Conservation (phyloP, 2,797 vertebrate genomes). For the Buphagus erythrorhynchus region DNA sequence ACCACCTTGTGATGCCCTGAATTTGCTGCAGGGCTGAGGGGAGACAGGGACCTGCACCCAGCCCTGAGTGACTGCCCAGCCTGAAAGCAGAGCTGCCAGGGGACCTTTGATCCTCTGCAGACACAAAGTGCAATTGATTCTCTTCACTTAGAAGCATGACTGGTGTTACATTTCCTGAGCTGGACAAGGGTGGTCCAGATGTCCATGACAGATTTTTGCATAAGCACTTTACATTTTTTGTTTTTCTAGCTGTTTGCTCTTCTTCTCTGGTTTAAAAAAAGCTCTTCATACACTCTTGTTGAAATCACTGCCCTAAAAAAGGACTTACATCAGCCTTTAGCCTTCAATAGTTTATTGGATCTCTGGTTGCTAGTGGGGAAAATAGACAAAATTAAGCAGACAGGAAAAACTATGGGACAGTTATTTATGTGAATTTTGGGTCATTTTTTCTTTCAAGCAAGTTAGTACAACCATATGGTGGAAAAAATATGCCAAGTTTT, state of each 20-base stretch:
- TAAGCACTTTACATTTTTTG: constrained; percentile 36
- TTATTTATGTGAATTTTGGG: constrained; percentile 2
- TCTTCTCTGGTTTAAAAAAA: not conserved
- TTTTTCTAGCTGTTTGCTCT: constrained; percentile 8
- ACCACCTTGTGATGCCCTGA: accelerated
- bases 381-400: constrained; percentile 19
- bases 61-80: not conserved
- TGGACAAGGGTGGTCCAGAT: constrained; percentile 57
- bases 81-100: not conserved
- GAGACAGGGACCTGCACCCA: not conserved
- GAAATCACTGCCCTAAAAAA: constrained; percentile 1
- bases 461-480: not conserved
- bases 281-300: not conserved
- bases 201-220: constrained; percentile 42
- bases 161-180: constrained; percentile 34
- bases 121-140: constrained; percentile 40
- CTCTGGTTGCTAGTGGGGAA: constrained; percentile 6
- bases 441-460: constrained; percentile 1
- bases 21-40: not conserved
- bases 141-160: constrained; percentile 2
- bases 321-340: not conserved
- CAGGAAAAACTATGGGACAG: not conserved
- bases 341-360: not conserved
- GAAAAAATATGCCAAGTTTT: constrained; percentile 16
- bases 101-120: not conserved